Base-by-base conservation (phyloP, 2,797 vertebrate species). In the Rhinophrynus dorsalis region DNA sequence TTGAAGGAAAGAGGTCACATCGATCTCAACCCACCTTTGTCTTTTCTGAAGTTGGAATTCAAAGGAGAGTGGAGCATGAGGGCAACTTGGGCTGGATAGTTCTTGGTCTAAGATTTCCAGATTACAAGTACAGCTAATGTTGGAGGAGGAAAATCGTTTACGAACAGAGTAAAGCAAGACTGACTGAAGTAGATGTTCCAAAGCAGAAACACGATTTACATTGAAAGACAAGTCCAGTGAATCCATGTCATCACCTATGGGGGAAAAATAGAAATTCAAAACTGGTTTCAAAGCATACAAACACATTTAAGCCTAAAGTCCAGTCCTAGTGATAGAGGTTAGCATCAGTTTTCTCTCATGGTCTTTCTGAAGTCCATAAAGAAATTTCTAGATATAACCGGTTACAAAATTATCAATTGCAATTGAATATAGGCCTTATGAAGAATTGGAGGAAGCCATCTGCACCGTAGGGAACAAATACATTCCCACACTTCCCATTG, bases 131-230 rank as follows among this genome's bases (percentile, higher is more conserved):
- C 90, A 91, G 1, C 68, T 76, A 5, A 82, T 40, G 2, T 88
- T 73, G 3, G 80, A 76, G 3, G 82, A 75, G 3, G 47, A 40
- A 67, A 82, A 63, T 0, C 80, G 73, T 12, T 77, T 85, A 77
- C 91, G 88, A 27, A 94, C 85, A 47, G 87, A 90, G 72, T 93
- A 98, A 1, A 98, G 86, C 81, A 99, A 79, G 74, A 94, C 88
- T 0, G 96, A 95, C 85, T 93, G 96, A 60, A 96, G 84, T 26
- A 96, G 81, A 70, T 90, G 87, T 70, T 99, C 96, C 32, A 91
- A 85, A 32, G 84, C 76, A 67, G 90, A 87, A 3, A 99, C 91
- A 37, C 83, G 90, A 63, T 92, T 90, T 76, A 98, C 86, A 78
- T 87, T 94, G 84, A 96, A 99, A 69, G 90, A 89, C 64, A 98